Evolutionary conservation across 2,888 invertebrate genomes (phyloP).

Genomic region (Pristionchus entomophagus): DNA sequence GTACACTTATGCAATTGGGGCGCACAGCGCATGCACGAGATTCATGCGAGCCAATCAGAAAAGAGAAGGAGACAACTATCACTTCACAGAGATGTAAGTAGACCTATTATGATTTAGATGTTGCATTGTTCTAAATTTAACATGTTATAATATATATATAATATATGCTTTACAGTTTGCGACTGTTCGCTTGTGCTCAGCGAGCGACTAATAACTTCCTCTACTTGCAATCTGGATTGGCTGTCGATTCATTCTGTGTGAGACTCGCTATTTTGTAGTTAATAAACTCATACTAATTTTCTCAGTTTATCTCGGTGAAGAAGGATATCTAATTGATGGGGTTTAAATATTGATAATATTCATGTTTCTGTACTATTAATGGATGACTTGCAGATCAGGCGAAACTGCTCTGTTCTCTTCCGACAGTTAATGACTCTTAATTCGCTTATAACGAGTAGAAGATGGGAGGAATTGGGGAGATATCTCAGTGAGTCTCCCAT

Average conservation of each 20-base stretch:
- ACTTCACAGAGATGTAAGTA: background rate
- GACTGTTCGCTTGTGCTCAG: background rate
- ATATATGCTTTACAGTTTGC: background rate
- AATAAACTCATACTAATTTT: no score
- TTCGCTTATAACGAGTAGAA: background rate
- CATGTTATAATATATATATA: no score
- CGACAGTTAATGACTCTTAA: background rate
- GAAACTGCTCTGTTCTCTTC: background rate
- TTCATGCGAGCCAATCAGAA: background rate
- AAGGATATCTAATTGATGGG: no score
- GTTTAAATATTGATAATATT: no score
- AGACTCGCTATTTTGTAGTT: no score
- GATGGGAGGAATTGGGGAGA: slow-evolving; percentile 15
- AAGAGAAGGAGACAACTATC: background rate
- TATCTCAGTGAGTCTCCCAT: background rate
- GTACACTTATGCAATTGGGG: background rate
- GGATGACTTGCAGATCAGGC: background rate
- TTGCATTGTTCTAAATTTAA: no score
- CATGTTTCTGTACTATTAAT: no score
- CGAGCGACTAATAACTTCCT: background rate
- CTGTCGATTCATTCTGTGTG: background rate
- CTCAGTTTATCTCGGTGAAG: no score
- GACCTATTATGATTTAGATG: background rate
- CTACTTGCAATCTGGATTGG: background rate
- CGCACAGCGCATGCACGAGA: slow-evolving; percentile 14